Base-by-base conservation (phyloP, 1,140 invertebrate species). In the Sinella curviseta region DNA sequence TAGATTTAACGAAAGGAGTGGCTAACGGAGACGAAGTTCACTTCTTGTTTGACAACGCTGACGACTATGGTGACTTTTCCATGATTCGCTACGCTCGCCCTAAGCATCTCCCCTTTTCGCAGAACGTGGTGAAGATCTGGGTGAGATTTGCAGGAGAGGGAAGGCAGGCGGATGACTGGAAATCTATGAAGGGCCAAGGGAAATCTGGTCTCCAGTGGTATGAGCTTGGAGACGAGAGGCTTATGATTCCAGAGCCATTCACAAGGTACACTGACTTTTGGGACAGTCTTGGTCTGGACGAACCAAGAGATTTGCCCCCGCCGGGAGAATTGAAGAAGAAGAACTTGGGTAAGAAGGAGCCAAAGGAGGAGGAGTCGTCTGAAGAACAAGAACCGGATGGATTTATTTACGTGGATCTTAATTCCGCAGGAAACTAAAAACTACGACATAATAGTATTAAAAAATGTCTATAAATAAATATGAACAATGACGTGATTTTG, bases 1-100 rank as follows among this genome's bases (percentile, higher is more conserved):
- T 60, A 70, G 65, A 70, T 70, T 30, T 70, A 33, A 31, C 65
- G 2, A 33, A 30, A 4, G 65, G 65, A 31, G 8, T 70, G 8
- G 65, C 65, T 17, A 70, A 70, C 31, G 65, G 65, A 33, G 65
- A 70, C 30, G 65, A 70, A 33, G n/a, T 70, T 30, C 65, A 70
- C 28, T 70, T 70, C 30, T 24, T 70, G 8, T 70, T 70, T 24
- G 65, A 70, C 24, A 30, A 24, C 31, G 26, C 65, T 3, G 65
- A 70, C 31, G 65, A 70, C 30, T 70, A 31, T 33, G 65, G 65
- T 2, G 65, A 70, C 65, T 70, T 17, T 33, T 31, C 2, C 4
- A 31, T 70, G 31, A 70, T 70, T 31, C 31, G 28, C 4, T 31
- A 30, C 30, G 26, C 65, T n/a, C 2, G 65, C 4, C 65, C 65